Evolutionary conservation across 1,140 invertebrate species (phyloP), one percentile per base, ranked within the genome.

Genomic region (Zaprionus kolodkinae): DNA sequence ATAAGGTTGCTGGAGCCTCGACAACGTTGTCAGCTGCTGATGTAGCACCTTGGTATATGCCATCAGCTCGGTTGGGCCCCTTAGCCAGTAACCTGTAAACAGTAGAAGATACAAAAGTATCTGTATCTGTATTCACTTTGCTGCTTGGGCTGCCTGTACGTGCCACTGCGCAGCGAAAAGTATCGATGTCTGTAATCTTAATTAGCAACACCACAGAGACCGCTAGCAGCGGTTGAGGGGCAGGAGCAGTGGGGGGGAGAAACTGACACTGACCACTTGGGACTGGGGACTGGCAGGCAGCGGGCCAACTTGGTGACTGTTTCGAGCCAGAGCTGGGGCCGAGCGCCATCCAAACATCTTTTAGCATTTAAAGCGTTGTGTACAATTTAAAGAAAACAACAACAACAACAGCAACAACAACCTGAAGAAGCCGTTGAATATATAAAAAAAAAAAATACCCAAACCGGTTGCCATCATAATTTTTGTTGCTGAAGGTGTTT

Each of bases 141-240:
- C 70, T 40, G 21, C 40, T 13, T 43, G 55, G 60, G 13, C 6
- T 45, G 55, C 61, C 54, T 72, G 78, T 77, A 84, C 80, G 85
- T 87, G 83, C 83, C 83, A 84, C 85, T 80, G 80, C 84, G 56
- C 80, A 67, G 77, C 80, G 74, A 84, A 87, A 87, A 89, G 84
- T 87, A 87, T 87, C 84, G 81, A 87, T 88, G 84, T 87, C 84
- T 87, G 84, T 87, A 87, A 87, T 87, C 84, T 87, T 87, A 87
- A 87, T 87, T 87, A 87, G 84, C 85, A 87, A 87, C 85, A 87
- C 84, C 80, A 75, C 73, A 88, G 70, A 76, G 70, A 61, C 62
- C 68, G 52, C 35, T 17, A 17, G 40, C n/a, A 15, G n/a, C 6
- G 45, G 30, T 35, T 35, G 13, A 43, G 30, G 21, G 61, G 48